Evolutionary conservation across 2,888 invertebrate species (phyloP).

Genomic region (Spodoptera picta): DNA sequence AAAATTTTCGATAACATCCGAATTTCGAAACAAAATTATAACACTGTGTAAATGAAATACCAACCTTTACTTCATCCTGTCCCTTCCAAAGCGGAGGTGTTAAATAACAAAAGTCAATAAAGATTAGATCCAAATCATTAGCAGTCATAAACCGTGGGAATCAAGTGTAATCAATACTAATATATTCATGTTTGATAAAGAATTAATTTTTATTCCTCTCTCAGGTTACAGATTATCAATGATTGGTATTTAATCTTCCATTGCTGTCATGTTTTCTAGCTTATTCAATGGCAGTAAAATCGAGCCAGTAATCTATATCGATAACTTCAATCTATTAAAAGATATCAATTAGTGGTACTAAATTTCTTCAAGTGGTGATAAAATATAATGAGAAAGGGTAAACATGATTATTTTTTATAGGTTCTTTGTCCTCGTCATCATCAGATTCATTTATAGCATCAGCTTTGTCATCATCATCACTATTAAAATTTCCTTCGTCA

Average conservation of each 20-base stretch:
- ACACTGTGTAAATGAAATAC: too few species aligned
- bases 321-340: constrained; percentile 21
- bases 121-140: too few species aligned
- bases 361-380: constrained; percentile 20
- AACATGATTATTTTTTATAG: too few species aligned
- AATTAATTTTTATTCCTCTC: constrained; percentile 9
- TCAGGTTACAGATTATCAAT: constrained; percentile 19
- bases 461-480: too few species aligned
- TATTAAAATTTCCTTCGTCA: too few species aligned
- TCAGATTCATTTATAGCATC: too few species aligned
- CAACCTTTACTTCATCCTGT: too few species aligned
- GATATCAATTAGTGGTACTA: constrained; percentile 33
- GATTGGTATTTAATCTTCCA: constrained; percentile 29
- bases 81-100: too few species aligned
- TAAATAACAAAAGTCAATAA: too few species aligned
- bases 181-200: constrained; percentile 11
- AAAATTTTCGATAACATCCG: too few species aligned
- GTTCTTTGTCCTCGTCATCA: too few species aligned
- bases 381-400: neutral
- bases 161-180: constrained; percentile 10
- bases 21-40: too few species aligned
- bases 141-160: constrained; percentile 16
- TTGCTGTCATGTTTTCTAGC: constrained; percentile 19
- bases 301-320: constrained; percentile 18
- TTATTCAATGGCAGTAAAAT: constrained; percentile 8